Evolutionary conservation across 2,888 invertebrate genomes (phyloP).

Genomic region (Spialia ferax): DNA sequence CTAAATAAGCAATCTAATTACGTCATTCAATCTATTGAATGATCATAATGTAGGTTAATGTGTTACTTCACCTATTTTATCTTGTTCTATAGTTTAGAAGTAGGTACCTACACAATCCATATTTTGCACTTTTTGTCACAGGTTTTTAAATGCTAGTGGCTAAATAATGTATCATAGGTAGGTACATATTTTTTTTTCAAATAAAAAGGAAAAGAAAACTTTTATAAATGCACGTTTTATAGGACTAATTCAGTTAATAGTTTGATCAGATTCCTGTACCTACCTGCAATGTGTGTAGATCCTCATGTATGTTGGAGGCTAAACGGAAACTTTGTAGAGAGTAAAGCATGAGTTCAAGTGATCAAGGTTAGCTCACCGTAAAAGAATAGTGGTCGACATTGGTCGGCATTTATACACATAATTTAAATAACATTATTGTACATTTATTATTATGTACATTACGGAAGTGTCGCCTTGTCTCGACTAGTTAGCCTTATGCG

Average conservation of each 20-base stretch:
- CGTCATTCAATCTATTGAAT: slow-evolving; percentile 16
- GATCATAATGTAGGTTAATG: slow-evolving; percentile 32
- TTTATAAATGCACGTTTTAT: background rate
- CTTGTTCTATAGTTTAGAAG: background rate
- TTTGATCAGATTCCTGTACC: background rate
- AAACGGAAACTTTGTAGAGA: slow-evolving; percentile 39
- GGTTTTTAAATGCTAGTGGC: no score
- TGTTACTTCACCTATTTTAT: slow-evolving; percentile 3
- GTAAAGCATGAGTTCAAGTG: slow-evolving; percentile 54
- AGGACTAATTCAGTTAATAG: background rate
- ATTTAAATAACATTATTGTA: slow-evolving; percentile 65
- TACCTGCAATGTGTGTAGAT: background rate
- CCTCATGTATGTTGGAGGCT: slow-evolving; percentile 44
- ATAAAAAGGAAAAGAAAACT: background rate
- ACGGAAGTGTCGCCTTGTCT: slow-evolving; percentile 69
- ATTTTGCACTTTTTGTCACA: no score
- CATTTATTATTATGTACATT: slow-evolving; percentile 60
- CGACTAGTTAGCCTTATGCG: slow-evolving; percentile 71
- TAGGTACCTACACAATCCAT: no score
- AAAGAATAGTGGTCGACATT: slow-evolving; percentile 79
- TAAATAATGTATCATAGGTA: no score
- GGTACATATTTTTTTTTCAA: no score
- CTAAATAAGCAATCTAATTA: slow-evolving; percentile 22
- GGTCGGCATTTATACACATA: slow-evolving; percentile 62
- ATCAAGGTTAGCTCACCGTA: slow-evolving; percentile 65